A percentile compares a stretch with the other conserved stretches of the same genome.
These are phyloP conservation scores for Drepana falcataria DNA, from an alignment of 2,888 invertebrate species.

Conservation along the genomic window DNA sequence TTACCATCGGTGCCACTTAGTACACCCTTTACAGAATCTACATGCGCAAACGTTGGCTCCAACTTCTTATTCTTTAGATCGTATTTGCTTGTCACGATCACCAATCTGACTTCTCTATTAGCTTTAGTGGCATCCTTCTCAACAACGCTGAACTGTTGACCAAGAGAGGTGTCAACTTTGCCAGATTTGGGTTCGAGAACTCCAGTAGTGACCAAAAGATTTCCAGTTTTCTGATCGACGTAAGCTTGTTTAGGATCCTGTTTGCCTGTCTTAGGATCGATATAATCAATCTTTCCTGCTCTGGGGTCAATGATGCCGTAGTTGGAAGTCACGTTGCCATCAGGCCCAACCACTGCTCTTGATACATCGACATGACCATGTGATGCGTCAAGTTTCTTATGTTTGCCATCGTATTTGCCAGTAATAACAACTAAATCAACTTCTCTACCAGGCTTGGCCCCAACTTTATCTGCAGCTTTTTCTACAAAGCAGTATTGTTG, in stretches of 20 bases:
- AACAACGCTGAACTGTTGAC: slow-evolving; percentile 82
- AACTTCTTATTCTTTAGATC: slow-evolving; percentile 75
- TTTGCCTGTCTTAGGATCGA: slow-evolving; percentile 82
- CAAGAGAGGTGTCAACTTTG: slow-evolving; percentile 81
- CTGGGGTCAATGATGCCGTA: slow-evolving; percentile 83
- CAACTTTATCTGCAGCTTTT: slow-evolving; percentile 75
- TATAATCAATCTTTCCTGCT: slow-evolving; percentile 80
- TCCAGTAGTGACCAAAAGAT: slow-evolving; percentile 80
- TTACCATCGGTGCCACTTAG: slow-evolving; percentile 81
- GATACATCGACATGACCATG: slow-evolving; percentile 76
- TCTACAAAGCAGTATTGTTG: slow-evolving; percentile 83
- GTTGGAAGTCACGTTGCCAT: slow-evolving; percentile 78
- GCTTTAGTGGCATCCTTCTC: slow-evolving; percentile 83
- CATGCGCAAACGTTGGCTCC: slow-evolving; percentile 74
- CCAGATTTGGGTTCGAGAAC: slow-evolving; percentile 83
- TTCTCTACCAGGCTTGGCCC: slow-evolving; percentile 67
- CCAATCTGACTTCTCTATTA: slow-evolving; percentile 78
- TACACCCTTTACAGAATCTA: slow-evolving; percentile 67
- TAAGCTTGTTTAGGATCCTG: slow-evolving; percentile 82
- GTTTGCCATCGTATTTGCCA: slow-evolving; percentile 80
- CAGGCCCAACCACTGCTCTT: slow-evolving; percentile 79
- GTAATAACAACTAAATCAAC: slow-evolving; percentile 80
- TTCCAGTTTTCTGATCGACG: slow-evolving; percentile 84
- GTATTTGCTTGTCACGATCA: slow-evolving; percentile 80
- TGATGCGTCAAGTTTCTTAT: slow-evolving; percentile 66